These are phyloP conservation scores for Aleiodes testaceus DNA, from an alignment of 2,888 invertebrate genomes.

Conservation along the genomic window DNA sequence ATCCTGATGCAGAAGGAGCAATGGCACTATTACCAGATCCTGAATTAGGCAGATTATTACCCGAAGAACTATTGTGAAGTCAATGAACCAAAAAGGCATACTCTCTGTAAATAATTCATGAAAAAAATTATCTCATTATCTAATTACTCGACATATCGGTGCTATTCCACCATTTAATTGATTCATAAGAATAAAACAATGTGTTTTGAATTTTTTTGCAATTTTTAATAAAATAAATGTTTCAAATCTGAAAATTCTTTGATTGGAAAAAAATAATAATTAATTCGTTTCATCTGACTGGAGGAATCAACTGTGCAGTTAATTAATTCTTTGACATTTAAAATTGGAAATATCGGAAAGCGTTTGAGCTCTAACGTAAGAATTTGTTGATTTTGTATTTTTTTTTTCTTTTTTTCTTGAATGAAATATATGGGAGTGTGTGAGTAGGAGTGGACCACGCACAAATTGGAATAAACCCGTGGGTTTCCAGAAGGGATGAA, in stretches of 20 bases:
- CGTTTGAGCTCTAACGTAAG: background rate
- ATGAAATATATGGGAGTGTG: background rate
- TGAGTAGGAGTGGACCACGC: constrained; percentile 41
- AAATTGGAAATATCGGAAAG: background rate
- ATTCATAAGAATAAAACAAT: background rate
- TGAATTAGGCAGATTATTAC: constrained; percentile 63
- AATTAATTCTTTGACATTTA: background rate
- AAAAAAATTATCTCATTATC: background rate
- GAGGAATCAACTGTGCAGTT: background rate
- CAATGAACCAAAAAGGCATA: background rate
- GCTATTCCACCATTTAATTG: constrained; percentile 5
- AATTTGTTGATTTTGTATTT: constrained; percentile 8
- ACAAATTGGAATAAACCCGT: constrained; percentile 46
- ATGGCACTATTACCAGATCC: constrained; percentile 59
- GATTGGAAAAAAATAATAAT: background rate
- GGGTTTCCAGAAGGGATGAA: constrained; percentile 36
- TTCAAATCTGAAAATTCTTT: constrained; percentile 4
- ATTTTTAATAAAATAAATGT: constrained; percentile 26
- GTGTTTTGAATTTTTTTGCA: constrained; percentile 24
- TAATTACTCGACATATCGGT: constrained; percentile 22
- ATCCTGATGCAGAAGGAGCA: constrained; percentile 21
- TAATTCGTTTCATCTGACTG: background rate
- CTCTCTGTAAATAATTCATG: constrained; percentile 15
- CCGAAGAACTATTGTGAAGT: constrained; percentile 64
- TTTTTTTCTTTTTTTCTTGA: background rate